phyloP scores from a whole-genome alignment of 2,797 vertebrate species.

The Loris lydekkerianus region DNA sequence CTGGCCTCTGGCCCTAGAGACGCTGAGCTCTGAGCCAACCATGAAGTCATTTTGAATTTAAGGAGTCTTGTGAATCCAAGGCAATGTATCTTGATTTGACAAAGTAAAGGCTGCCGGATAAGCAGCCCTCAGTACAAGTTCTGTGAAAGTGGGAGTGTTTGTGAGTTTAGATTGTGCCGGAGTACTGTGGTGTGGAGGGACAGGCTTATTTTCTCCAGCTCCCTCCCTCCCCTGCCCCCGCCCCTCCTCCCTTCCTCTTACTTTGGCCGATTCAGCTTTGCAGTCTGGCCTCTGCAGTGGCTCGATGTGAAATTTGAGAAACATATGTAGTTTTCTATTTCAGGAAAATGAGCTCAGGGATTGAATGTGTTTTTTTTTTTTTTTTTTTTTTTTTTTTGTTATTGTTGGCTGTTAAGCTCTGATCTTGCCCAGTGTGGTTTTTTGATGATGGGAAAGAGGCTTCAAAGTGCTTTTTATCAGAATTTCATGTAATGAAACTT shows the following conservation, averaged over 20 bases:
- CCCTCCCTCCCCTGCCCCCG: conserved; percentile 71
- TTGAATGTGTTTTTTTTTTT: conserved; percentile 88
- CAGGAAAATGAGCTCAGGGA: conserved; percentile 92
- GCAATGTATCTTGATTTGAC: conserved; percentile 92
- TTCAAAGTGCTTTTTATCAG: conserved; percentile 80
- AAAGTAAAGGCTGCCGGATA: conserved; percentile 90
- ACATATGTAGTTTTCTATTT: conserved; percentile 92
- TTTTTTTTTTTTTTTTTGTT: conserved; percentile 33
- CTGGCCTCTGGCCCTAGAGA: conserved; percentile 90
- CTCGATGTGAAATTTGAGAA: conserved; percentile 92
- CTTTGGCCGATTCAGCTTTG: conserved; percentile 86
- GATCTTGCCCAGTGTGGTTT: conserved; percentile 90
- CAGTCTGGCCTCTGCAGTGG: conserved; percentile 88
- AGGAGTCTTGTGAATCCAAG: conserved; percentile 91
- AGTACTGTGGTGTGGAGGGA: conserved; percentile 83
- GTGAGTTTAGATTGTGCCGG: conserved; percentile 85
- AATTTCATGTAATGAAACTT: conserved; percentile 79
- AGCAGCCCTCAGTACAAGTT: conserved; percentile 84
- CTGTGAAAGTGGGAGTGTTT: conserved; percentile 82
- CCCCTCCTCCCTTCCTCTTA: conserved; percentile 8
- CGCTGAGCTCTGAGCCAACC: conserved; percentile 89
- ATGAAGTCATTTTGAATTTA: conserved; percentile 92
- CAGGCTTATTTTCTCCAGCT: conserved; percentile 81
- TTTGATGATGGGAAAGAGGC: conserved; percentile 82
- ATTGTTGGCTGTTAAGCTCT: conserved; percentile 89